Conservation (phyloP, 2,797 vertebrate genomes). For the Microctenopoma lineatum region DNA sequence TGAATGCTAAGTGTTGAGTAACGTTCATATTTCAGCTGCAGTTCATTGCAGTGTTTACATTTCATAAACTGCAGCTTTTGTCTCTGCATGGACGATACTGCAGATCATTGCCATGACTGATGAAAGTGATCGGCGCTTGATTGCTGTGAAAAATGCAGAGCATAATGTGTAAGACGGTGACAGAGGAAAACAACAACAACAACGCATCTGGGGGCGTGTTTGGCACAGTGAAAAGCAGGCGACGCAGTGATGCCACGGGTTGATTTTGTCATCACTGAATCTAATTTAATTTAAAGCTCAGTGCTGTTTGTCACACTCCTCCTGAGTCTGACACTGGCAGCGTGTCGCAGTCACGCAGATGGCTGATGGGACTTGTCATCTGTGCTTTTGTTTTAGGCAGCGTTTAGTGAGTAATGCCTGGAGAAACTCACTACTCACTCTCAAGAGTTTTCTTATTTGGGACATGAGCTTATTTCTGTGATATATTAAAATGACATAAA, state of each 20-base stretch:
- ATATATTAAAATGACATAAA: constrained; percentile 17
- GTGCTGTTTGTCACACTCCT: constrained; percentile 40
- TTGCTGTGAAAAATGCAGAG: constrained; percentile 32
- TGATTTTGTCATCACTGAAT: constrained; percentile 54
- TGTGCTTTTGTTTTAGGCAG: constrained; percentile 51
- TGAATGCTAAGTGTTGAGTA: background rate
- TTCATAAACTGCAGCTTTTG: background rate
- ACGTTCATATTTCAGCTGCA: background rate
- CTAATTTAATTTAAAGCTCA: constrained; percentile 66
- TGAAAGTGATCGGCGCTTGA: constrained; percentile 30
- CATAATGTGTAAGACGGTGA: constrained; percentile 24
- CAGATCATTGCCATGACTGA: constrained; percentile 3
- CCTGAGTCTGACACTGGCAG: constrained; percentile 61
- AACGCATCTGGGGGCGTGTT: constrained; percentile 23
- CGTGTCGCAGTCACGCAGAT: constrained; percentile 60
- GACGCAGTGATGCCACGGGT: constrained; percentile 45
- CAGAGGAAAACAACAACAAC: constrained; percentile 28
- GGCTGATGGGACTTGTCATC: constrained; percentile 63
- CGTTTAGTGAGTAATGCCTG: constrained; percentile 10
- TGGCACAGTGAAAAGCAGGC: constrained; percentile 40
- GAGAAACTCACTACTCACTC: constrained; percentile 40
- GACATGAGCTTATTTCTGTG: background rate
- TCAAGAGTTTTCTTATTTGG: constrained; percentile 25
- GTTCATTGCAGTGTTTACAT: background rate
- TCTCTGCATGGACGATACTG: background rate